Base-by-base conservation (phyloP, 2,113 vertebrate genomes). In the Epinephelus fuscoguttatus region DNA sequence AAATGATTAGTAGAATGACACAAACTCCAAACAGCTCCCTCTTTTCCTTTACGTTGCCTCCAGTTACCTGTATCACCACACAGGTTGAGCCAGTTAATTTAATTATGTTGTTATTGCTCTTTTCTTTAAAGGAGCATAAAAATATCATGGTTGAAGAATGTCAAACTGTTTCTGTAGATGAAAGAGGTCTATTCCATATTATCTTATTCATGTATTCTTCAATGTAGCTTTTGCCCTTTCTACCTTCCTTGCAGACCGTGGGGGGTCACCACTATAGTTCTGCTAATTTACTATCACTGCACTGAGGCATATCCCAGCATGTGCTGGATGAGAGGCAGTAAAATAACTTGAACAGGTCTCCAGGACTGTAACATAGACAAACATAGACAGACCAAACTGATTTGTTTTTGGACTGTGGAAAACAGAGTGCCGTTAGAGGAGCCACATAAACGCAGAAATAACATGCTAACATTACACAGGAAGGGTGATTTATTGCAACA, bases 261-360 rank as follows among this genome's bases (percentile, higher is more conserved):
- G 17, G 59, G 8, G 52, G 40, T 23, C 25, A 64, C 2, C 2
- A 30, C 40, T 18, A 14, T 6, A 68, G 23, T 3, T 2, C 8
- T 60, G 13, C 19, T 63, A 40, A 69, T 27, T 53, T 15, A 67
- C 52, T 17, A 42, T 62, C 15, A 57, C 50, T 19, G 33, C 25
- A 18, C 49, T 70, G 73, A 21, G 13, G 17, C 0, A 9, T 63
- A 40, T 77, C 59, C 40, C 66, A 72, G 66, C n/a, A 10, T 72
- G 53, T 15, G 70, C 57, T 64, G 9, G 30, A 5, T 63, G 15
- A 40, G 53, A 52, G 53, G 23, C 42, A 61, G 14, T 23, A 2
- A 50, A 72, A 47, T 53, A 72, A 23, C 18, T 18, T 37, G 27
- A 12, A 70, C 33, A 30, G 27, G 27, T 70, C 66, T 42, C 21